Evolutionary conservation across 2,888 invertebrate genomes (phyloP), one percentile per base, ranked within the genome.

Genomic region (Eupithecia insigniata): DNA sequence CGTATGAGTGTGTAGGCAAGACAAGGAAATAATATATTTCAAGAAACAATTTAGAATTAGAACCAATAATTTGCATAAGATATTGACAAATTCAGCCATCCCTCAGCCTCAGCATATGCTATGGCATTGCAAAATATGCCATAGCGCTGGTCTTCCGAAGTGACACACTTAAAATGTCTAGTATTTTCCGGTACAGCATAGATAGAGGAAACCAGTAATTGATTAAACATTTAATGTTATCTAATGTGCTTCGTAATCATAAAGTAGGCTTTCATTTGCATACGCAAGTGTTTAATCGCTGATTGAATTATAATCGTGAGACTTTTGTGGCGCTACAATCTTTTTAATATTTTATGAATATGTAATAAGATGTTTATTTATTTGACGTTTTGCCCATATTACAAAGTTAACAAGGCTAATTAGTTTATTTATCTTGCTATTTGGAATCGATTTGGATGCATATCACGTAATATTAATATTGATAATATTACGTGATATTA

Each of bases 381-480:
- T 62, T n/a, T 28, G n/a, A 51, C 30, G 51, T 66, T 70, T 36
- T 51, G 46, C 18, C 58, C 32, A 66, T 70, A 39, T 14, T 22
- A 16, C 18, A 34, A 14, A 26, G 32, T n/a, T 32, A 62, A 55
- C 66, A 26, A 36, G 32, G 43, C 39, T 72, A 51, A 73, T 75
- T 72, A 18, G 66, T 71, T 16, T 55, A 36, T 61, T 28, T 70
- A 60, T 32, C 60, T 64, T 30, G 36, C 51, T 62, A 61, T 55
- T 60, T 60, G 65, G 39, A 36, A 55, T n/a, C 66, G 39, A 30
- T 64, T 22, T 55, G 55, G 39, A 66, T 73, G 51, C 60, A 66
- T 30, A 71, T 69, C 69, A 55, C 70, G 69, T 75, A 75, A 76
- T 72, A 70, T 61, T 61, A 32, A 22, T 72, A 70, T 61, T 61